Percentiles rank a stretch among this genome's conserved stretches.
Conservation (phyloP, 2,797 vertebrate genomes). For the Brotula barbata region DNA sequence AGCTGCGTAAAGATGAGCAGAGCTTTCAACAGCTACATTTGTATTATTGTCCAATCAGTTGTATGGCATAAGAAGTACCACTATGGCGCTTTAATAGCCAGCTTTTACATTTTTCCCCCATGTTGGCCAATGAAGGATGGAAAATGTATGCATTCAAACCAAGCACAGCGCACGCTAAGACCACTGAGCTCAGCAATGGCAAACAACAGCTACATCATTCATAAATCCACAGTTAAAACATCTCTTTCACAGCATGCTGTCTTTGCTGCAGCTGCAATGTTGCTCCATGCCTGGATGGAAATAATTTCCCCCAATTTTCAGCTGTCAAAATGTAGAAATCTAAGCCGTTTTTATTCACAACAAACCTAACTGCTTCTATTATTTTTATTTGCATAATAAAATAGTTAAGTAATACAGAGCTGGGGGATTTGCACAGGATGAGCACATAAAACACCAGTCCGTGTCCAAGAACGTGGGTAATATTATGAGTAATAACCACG, state of each 20-base stretch:
- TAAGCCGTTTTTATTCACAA: background rate
- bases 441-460: slow-evolving; percentile 11
- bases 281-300: background rate
- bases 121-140: no score
- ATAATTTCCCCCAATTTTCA: slow-evolving; percentile 1
- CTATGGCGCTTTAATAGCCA: background rate
- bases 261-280: background rate
- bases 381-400: background rate
- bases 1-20: background rate
- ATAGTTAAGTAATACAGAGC: background rate
- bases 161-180: no score
- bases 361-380: background rate
- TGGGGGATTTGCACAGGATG: background rate
- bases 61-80: background rate
- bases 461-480: slow-evolving; percentile 14
- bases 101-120: background rate
- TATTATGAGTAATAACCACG: slow-evolving; percentile 18
- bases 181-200: background rate
- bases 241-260: background rate
- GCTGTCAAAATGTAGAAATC: background rate
- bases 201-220: background rate
- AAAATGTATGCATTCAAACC: no score
- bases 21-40: background rate
- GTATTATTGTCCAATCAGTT: background rate
- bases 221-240: background rate